Evolutionary conservation across 2,113 vertebrate species (phyloP), one percentile per base, ranked within the genome.

Genomic region (Dasypus novemcinctus): DNA sequence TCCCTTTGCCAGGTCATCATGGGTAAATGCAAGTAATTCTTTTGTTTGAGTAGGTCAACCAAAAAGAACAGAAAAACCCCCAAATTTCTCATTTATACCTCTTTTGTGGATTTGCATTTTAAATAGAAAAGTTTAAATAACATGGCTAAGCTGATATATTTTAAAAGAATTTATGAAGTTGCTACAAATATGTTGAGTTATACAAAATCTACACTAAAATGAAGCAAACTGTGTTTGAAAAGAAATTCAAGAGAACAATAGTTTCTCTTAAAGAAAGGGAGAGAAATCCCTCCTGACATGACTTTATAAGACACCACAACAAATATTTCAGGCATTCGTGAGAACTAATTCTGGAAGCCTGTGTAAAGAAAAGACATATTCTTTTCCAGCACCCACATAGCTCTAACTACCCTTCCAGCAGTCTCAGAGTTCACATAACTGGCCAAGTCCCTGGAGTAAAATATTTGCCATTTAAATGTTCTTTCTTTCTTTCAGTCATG

Each of bases 291-390:
- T 84, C 69, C 81, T 85, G 76, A 90, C 31, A 59, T n/a, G 72
- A 93, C 75, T 95, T 93, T 90, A 75, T 93, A 93, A 93, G 95
- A 86, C 38, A 84, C 64, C 83, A 94, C 92, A 80, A 36, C 93
- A 97, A 97, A 75, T 71, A 97, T 97, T 90, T 93, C 20, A 97
- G 95, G 97, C 97, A 97, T 96, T 93, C 92, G 82, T 94, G 95
- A 95, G 95, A 97, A 97, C 84, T 72, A 49, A 92, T 64, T 97
- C 94, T 95, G 92, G 68, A 87, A 87, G 95, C 71, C 91, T 89
- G 75, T 29, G 7, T 41, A 46, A 96, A 97, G 97, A 97, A 97
- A 97, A 96, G 97, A 75, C 80, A 82, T 95, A 97, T 97, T 97
- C 95, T 97, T 96, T 78, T 84, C 91, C 38, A 83, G 82, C 95